Base-by-base conservation (phyloP, 2,888 invertebrate genomes). In the Drepanosiphum platanoidis region DNA sequence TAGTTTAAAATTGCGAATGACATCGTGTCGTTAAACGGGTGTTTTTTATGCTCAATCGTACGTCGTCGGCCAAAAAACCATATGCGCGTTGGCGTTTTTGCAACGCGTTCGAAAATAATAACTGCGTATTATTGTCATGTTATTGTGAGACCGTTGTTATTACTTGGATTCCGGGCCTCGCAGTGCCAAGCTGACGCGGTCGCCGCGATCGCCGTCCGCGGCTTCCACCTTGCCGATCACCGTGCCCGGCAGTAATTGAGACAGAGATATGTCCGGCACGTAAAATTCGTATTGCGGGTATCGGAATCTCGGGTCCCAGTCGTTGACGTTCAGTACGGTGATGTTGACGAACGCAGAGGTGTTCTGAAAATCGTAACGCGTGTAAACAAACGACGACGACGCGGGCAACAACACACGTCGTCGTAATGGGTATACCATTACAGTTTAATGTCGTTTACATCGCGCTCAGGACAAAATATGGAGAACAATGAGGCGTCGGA, bases 271-370 rank as follows among this genome's bases (percentile, higher is more conserved):
- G 32, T 87, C 89, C 86, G 88, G 87, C 87, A 92, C 91, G 87
- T 91, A 92, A 90, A 97, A 97, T 90, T 96, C 96, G 90, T 97
- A 97, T 90, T 95, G 94, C 8, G 95, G 94, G 90, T 95, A 94
- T 0, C 95, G 93, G 91, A 97, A 97, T 86, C 96, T 92, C 0
- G 97, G 97, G 90, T 96, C 96, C 96, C 97, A 97, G 89, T 97
- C 97, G 90, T 97, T 97, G 13, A 96, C 95, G 89, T 97, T 95
- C 88, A 94, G 91, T 27, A 97, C 95, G 1, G 94, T 93, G 42
- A 97, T 92, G 88, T 95, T 94, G 4, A 97, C 93, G 11, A 93
- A 92, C 0, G 96, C 94, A 0, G 96, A 95, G 89, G 96, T 96
- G 90, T 96, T 96, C 95, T 95, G 90, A 1, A 90, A 90, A 86